Base-by-base conservation (phyloP, 2,888 invertebrate species). In the Allophyes oxyacanthae region DNA sequence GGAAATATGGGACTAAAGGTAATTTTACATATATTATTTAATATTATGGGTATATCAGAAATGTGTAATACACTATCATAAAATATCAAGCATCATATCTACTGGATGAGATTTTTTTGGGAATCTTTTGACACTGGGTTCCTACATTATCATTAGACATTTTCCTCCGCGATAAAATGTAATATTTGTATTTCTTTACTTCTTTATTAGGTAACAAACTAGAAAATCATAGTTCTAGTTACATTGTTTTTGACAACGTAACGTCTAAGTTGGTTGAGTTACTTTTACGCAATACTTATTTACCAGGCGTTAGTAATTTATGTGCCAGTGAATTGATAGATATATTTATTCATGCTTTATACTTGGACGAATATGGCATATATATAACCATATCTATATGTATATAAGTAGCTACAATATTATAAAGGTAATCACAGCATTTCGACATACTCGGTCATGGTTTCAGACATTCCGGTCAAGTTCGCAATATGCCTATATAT, bases 1-100 rank as follows among this genome's bases (percentile, higher is more conserved):
- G 96, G 96, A 11, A 96, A 96, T 82, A 95, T 95, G 88, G 96
- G 95, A 0, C 84, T 96, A 0, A 96, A 96, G 91, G 95, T 95
- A 82, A 14, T 11, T 25, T 32, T 6, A 25, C 10, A 15, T 9
- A 2, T 15, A 9, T 37, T 8, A 13, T 28, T 28, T n/a, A n/a
- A n/a, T n/a, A n/a, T n/a, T n/a, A n/a, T n/a, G n/a, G n/a, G n/a
- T n/a, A n/a, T n/a, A n/a, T n/a, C n/a, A n/a, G n/a, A n/a, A n/a
- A n/a, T n/a, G n/a, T n/a, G n/a, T n/a, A n/a, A n/a, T n/a, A n/a
- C n/a, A 14, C 10, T 6, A 9, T 30, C 1, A 10, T 14, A 38
- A n/a, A 11, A 20, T 3, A 20, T 20, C 2, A 2, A 3, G 20
- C 20, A 20, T 20, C 20, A 4, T 20, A 20, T 3, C 4, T 20